Evolutionary conservation across 2,888 invertebrate species (phyloP), one percentile per base, ranked within the genome.

Genomic region (Bellardia bayeri): DNA sequence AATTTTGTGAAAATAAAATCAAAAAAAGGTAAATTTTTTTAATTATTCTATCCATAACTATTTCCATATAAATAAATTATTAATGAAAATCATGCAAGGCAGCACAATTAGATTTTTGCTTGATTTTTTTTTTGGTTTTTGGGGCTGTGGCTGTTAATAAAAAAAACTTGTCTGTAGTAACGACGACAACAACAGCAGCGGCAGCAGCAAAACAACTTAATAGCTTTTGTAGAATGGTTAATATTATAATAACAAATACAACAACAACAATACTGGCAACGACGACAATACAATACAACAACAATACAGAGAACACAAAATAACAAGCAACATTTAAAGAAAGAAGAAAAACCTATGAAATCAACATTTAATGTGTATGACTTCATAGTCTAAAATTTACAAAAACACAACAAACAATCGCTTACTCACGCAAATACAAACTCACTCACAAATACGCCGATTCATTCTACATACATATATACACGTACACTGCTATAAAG

Each of bases 361-460:
- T 78, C 78, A 83, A 89, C 88, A 80, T 85, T 82, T 75, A 56
- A 51, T 63, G 45, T 81, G 88, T 88, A 89, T 89, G 89, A 89
- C 89, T 89, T 89, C 88, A 89, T 89, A 87, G 88, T 80, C 76
- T 80, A 78, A 81, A 85, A 78, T 83, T 72, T 78, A 85, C 64
- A 6, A 58, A 63, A 79, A 83, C 49, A 72, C 37, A 69, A 84
- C 76, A 84, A 79, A 78, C 61, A 79, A 30, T 40, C 61, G 33
- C 56, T 58, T 42, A 76, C 58, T 40, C 64, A 49, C 63, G 56
- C 37, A 75, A 2, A 37, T 37, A 63, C 71, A 37, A 56, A 72
- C 23, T 72, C 33, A 78, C 49, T 74, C 56, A 51, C 40, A 4
- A 45, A 75, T 6, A 58, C 42, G 49, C 40, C 33, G 33, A 33